Conservation (phyloP, 1,140 invertebrate species). For the Chymomyza costata region DNA sequence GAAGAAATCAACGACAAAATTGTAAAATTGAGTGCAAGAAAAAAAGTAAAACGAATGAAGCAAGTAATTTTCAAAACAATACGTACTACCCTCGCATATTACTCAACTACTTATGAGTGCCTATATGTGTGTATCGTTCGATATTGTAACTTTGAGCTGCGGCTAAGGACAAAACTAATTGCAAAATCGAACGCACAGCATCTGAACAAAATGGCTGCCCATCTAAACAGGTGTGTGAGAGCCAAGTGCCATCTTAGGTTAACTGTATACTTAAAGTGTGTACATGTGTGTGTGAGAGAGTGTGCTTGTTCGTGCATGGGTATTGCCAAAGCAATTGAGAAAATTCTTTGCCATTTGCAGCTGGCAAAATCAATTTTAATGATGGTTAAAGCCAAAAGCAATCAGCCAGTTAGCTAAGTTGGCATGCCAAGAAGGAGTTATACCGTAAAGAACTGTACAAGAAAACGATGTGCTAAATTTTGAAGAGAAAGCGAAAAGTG, state of each 20-base stretch:
- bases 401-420: neutral
- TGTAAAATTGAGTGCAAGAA: too few species aligned
- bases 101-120: neutral
- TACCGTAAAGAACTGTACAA: too few species aligned
- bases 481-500: conserved; percentile 22
- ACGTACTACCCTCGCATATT: too few species aligned
- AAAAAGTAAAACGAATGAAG: too few species aligned
- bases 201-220: neutral
- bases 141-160: conserved; percentile 58
- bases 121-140: conserved; percentile 29
- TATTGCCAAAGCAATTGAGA: conserved; percentile 58
- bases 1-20: too few species aligned
- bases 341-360: conserved; percentile 64
- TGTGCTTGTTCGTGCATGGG: conserved; percentile 1
- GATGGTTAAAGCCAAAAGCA: conserved; percentile 23
- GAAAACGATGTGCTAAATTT: neutral
- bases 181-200: conserved; percentile 64
- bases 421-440: neutral
- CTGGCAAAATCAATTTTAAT: conserved; percentile 69
- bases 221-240: conserved; percentile 28
- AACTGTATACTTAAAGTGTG: neutral
- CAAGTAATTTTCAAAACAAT: too few species aligned
- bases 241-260: neutral
- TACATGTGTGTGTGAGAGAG: conserved; percentile 15
- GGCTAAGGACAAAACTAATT: conserved; percentile 60